Conservation (phyloP, 2,113 vertebrate genomes). For the Cyanocitta stelleri region DNA sequence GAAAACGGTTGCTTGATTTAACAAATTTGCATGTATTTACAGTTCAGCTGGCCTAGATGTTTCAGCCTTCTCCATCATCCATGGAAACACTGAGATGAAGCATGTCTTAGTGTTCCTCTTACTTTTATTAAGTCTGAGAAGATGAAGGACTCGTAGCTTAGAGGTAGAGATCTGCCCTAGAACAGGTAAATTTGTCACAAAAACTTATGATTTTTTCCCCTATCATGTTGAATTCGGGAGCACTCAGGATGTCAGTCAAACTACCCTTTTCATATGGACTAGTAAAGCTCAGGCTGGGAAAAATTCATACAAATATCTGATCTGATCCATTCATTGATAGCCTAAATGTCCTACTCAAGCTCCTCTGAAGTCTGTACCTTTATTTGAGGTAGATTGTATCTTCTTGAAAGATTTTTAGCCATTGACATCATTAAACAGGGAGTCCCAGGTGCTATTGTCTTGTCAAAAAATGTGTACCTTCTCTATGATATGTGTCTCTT, state of each 20-base stretch:
- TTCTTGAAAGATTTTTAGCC: neutral
- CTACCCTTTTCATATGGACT: accelerated
- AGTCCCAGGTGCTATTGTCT: neutral
- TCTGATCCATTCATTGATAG: neutral
- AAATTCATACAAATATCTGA: neutral
- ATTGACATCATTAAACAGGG: neutral
- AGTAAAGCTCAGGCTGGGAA: neutral
- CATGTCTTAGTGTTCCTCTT: neutral
- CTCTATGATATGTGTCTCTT: neutral
- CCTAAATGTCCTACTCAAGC: neutral
- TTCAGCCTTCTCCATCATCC: neutral
- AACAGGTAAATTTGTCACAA: neutral
- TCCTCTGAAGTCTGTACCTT: neutral
- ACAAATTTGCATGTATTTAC: neutral
- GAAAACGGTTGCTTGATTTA: neutral
- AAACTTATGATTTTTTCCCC: accelerated
- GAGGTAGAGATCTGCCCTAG: neutral
- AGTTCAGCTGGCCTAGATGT: neutral
- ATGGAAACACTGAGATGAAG: neutral
- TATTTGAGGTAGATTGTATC: neutral
- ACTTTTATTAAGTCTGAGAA: neutral
- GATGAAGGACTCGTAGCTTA: neutral
- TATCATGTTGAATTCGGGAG: neutral
- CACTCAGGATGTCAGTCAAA: neutral
- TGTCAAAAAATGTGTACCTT: neutral